Evolutionary conservation across 2,888 invertebrate species (phyloP).

Genomic region (Plusia festucae): DNA sequence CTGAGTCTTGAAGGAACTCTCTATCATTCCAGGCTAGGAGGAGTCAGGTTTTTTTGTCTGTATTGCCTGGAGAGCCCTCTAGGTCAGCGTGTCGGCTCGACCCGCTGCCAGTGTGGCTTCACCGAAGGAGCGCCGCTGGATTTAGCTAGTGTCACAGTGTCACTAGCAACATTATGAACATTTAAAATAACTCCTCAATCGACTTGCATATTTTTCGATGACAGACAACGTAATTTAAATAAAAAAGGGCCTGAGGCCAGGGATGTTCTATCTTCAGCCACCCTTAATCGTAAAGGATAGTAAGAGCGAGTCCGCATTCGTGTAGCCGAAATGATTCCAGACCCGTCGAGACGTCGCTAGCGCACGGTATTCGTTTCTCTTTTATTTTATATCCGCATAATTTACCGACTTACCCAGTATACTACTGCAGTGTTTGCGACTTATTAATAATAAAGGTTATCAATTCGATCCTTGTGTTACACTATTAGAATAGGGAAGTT

Average conservation of each 20-base stretch:
- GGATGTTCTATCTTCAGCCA: not conserved
- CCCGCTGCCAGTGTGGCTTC: not conserved
- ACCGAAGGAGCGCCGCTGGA: not conserved
- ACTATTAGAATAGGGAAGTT: too few species aligned
- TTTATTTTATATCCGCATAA: too few species aligned
- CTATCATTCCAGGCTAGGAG: too few species aligned
- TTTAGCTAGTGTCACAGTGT: not conserved
- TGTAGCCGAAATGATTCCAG: not conserved
- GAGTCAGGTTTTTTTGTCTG: too few species aligned
- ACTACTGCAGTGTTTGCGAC: too few species aligned
- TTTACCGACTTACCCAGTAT: too few species aligned
- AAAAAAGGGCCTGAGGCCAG: not conserved
- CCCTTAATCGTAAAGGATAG: not conserved
- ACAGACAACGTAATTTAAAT: slow-evolving; percentile 10
- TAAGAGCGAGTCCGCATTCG: not conserved
- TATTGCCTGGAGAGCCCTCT: not conserved
- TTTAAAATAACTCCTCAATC: not conserved
- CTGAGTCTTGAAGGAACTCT: too few species aligned
- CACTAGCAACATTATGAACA: not conserved
- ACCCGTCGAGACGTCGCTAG: too few species aligned
- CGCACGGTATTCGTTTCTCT: too few species aligned
- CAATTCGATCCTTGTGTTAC: too few species aligned
- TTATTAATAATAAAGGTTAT: too few species aligned
- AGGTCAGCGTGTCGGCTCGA: too few species aligned
- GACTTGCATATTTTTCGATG: not conserved